Base-by-base conservation (phyloP, 2,113 vertebrate genomes). In the Erythrolamprus reginae region DNA sequence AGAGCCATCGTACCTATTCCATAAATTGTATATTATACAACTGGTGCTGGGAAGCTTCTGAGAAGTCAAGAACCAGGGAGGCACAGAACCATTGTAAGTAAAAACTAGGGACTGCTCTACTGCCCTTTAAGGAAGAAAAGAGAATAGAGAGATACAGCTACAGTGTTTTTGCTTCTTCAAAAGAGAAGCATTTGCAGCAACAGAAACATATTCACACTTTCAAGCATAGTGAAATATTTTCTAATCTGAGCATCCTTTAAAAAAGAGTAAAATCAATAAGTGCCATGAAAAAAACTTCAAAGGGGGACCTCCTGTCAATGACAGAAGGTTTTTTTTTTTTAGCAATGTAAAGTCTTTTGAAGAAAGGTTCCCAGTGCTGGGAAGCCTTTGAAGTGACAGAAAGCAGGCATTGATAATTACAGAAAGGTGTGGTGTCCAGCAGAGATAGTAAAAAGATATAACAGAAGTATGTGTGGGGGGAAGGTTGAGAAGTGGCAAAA, bases 341-440 rank as follows among this genome's bases (percentile, higher is more conserved):
- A 96, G 97, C 92, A 0, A 95, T 95, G 97, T 95, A 93, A 96
- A 96, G 95, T 96, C 97, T 98, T 98, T 98, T 98, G 97, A 98
- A 98, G 97, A 96, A 97, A 96, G 97, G 96, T 96, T 97, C 97
- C 97, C 96, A 97, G 97, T 92, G 97, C 97, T 97, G 96, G 95
- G 96, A 98, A 97, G 95, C 84, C 97, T 98, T 98, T 98, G 97
- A 98, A 97, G 97, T 97, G 97, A 96, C 97, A 97, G 97, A 96
- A 97, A 97, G 97, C 97, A 98, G 97, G 97, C 97, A 98, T 97
- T 97, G 97, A 97, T 98, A 98, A 98, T 98, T 98, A 97, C 92
- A 96, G 96, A 97, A 98, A 97, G 97, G 97, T 98, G 97, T 95
- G 93, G 97, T 97, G 97, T 97, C 97, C 97, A 97, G 96, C 97